phyloP scores from a whole-genome alignment of 2,113 vertebrate genomes.

The Carassius gibelio region DNA sequence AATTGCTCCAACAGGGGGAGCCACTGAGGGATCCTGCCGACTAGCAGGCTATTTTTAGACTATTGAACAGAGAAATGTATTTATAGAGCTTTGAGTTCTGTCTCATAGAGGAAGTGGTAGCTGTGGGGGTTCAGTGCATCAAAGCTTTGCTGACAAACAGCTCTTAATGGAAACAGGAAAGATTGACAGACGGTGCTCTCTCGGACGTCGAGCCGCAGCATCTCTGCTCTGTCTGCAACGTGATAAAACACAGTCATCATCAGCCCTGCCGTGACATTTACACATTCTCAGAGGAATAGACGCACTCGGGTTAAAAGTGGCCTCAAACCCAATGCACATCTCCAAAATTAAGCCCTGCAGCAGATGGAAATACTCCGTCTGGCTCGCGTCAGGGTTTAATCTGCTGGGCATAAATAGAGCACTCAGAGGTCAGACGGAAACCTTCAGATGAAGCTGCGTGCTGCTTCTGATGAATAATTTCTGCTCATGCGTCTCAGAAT shows the following conservation, averaged over 20 bases:
- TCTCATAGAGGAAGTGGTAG: constrained; percentile 47
- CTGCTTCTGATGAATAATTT: background rate
- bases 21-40: constrained; percentile 38
- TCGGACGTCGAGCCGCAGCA: constrained; percentile 1
- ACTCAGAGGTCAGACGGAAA: constrained; percentile 10
- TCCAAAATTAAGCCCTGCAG: constrained; percentile 34
- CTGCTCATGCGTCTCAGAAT: background rate
- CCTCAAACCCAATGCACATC: constrained; percentile 14
- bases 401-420: constrained; percentile 10
- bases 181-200: constrained; percentile 17
- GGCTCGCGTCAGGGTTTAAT: background rate
- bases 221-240: constrained; percentile 21
- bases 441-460: background rate
- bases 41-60: constrained; percentile 62
- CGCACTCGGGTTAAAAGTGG: constrained; percentile 42
- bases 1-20: constrained; percentile 52
- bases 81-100: constrained; percentile 61
- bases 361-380: background rate
- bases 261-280: constrained; percentile 51
- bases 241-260: constrained; percentile 29
- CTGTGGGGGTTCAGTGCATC: constrained; percentile 53
- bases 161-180: constrained; percentile 35
- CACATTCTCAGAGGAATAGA: constrained; percentile 37
- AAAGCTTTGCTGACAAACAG: constrained; percentile 55
- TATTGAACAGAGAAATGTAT: constrained; percentile 59